phyloP scores from a whole-genome alignment of 2,797 vertebrate species.

The Echiichthys vipera region DNA sequence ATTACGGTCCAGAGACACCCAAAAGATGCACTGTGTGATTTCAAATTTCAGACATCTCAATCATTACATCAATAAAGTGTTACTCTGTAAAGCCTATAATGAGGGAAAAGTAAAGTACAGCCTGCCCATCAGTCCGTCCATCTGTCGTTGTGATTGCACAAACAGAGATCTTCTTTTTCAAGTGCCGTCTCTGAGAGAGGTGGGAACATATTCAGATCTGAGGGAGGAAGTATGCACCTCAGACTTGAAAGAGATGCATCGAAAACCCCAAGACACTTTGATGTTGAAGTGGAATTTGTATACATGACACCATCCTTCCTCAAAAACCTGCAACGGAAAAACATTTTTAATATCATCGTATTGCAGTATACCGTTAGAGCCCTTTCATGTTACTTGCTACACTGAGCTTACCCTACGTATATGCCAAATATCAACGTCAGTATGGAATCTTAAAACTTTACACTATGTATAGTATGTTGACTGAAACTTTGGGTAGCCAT shows the following conservation, averaged over 20 bases:
- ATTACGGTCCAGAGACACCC: constrained; percentile 59
- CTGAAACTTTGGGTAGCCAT: constrained; percentile 50
- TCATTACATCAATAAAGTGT: constrained; percentile 65
- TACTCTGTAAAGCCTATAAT: constrained; percentile 62
- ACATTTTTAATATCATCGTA: constrained; percentile 55
- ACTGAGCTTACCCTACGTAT: constrained; percentile 22
- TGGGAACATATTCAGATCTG: constrained; percentile 65
- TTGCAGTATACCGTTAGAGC: constrained; percentile 40
- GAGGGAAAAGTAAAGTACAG: constrained; percentile 52
- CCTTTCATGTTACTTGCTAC: constrained; percentile 45
- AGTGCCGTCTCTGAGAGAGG: constrained; percentile 46
- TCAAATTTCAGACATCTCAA: constrained; percentile 57
- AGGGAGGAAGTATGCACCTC: constrained; percentile 54
- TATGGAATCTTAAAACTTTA: constrained; percentile 44
- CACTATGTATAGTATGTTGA: constrained; percentile 24
- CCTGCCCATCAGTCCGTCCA: constrained; percentile 51
- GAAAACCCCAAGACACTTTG: constrained; percentile 68
- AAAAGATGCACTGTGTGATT: constrained; percentile 63
- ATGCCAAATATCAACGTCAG: constrained; percentile 23
- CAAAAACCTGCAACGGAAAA: constrained; percentile 34
- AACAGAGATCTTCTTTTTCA: constrained; percentile 32
- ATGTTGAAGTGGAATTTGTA: constrained; percentile 76
- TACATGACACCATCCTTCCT: constrained; percentile 56
- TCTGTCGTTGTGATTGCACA: constrained; percentile 38
- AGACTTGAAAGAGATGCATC: constrained; percentile 72